These are phyloP conservation scores for Albula glossodonta DNA, from an alignment of 2,113 vertebrate genomes.

Conservation along the genomic window DNA sequence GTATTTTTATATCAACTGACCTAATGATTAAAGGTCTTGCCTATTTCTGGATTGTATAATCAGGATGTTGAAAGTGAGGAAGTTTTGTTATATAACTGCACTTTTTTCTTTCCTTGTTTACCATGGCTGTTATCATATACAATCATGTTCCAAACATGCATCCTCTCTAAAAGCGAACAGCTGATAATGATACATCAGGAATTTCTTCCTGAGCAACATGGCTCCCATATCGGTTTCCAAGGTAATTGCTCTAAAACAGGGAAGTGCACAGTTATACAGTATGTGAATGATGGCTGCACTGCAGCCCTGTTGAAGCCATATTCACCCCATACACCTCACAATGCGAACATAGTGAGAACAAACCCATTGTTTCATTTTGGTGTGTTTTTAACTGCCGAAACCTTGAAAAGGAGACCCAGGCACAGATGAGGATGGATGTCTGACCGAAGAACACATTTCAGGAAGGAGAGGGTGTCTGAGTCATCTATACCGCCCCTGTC, in stretches of 20 bases:
- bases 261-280: constrained; percentile 29
- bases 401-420: background rate
- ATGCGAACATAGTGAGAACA: constrained; percentile 12
- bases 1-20: constrained; percentile 40
- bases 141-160: background rate
- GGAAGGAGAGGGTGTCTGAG: background rate
- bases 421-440: background rate
- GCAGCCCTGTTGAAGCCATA: background rate
- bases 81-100: constrained; percentile 11
- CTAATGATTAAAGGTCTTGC: constrained; percentile 42
- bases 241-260: constrained; percentile 45
- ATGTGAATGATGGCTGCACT: constrained; percentile 39
- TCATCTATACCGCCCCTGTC: background rate
- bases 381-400: constrained; percentile 35
- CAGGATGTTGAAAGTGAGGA: background rate
- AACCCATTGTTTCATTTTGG: constrained; percentile 38
- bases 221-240: constrained; percentile 49
- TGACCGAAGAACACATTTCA: background rate
- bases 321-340: constrained; percentile 37
- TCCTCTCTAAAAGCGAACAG: background rate
- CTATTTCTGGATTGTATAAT: constrained; percentile 21
- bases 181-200: background rate
- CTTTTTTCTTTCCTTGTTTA: background rate
- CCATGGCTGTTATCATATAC: background rate
- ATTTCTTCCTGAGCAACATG: constrained; percentile 35